Conservation (phyloP, 2,888 invertebrate genomes). For the Leptinotarsa haldemani region DNA sequence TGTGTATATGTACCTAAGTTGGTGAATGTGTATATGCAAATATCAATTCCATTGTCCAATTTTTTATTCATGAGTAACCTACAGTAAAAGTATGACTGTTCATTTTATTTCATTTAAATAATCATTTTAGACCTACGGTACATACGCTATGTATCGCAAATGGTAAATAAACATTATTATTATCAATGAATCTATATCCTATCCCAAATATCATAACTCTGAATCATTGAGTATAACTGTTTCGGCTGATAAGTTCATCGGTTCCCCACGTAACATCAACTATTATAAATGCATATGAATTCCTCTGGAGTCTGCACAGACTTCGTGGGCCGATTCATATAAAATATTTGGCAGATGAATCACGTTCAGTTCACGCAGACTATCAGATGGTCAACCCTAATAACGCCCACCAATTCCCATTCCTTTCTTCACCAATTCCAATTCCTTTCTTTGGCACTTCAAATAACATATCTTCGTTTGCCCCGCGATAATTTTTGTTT, state of each 20-base stretch:
- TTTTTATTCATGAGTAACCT: no score
- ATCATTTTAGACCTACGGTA: no score
- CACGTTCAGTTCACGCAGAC: slow-evolving; percentile 23
- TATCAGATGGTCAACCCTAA: slow-evolving; percentile 24
- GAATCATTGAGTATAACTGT: background rate
- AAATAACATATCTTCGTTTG: slow-evolving; percentile 31
- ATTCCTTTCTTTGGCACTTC: slow-evolving; percentile 22
- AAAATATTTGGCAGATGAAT: slow-evolving; percentile 18
- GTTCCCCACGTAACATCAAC: slow-evolving; percentile 9
- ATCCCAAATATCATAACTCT: background rate
- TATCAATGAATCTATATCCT: background rate
- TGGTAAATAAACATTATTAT: no score
- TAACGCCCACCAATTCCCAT: slow-evolving; percentile 7
- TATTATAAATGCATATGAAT: background rate
- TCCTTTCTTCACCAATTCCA: background rate
- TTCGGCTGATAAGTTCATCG: background rate
- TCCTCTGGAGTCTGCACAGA: slow-evolving; percentile 11
- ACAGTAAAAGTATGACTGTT: no score
- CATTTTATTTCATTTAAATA: no score
- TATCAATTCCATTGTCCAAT: no score
- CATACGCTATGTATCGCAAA: no score
- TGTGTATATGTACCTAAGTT: no score
- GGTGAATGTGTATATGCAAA: no score
- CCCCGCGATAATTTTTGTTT: slow-evolving; percentile 31
- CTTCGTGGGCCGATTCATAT: slow-evolving; percentile 17